Conservation (phyloP, 2,888 invertebrate genomes). For the Sminthurinus aureus region DNA sequence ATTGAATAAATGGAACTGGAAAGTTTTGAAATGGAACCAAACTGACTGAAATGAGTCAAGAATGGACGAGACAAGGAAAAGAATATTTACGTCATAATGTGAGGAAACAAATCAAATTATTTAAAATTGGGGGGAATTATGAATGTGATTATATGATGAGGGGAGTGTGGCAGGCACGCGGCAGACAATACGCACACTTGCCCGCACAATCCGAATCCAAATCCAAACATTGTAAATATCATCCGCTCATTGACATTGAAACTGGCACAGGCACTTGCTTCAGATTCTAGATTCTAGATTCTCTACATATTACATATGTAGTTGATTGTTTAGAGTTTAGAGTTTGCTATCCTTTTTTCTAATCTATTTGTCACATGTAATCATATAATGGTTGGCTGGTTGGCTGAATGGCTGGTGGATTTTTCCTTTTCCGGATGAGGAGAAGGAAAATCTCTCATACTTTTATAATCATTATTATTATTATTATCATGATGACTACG, state of each 20-base stretch:
- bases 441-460: background rate
- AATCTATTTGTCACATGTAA: conserved; percentile 1
- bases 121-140: background rate
- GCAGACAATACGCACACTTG: background rate
- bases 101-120: background rate
- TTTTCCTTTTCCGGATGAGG: background rate
- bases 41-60: background rate
- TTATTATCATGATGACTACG: background rate
- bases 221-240: background rate
- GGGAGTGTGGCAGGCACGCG: background rate
- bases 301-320: background rate
- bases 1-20: background rate
- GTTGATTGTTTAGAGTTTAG: background rate
- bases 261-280: too few species aligned
- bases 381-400: background rate
- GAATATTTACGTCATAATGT: background rate
- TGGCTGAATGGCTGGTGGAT: background rate
- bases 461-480: background rate
- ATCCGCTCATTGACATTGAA: background rate
- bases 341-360: background rate
- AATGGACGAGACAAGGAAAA: background rate
- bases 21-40: conserved; percentile 4
- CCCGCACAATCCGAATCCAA: background rate
- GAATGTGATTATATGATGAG: background rate
- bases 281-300: too few species aligned